Conservation (phyloP, 2,113 vertebrate genomes). For the Mus spicilegus region DNA sequence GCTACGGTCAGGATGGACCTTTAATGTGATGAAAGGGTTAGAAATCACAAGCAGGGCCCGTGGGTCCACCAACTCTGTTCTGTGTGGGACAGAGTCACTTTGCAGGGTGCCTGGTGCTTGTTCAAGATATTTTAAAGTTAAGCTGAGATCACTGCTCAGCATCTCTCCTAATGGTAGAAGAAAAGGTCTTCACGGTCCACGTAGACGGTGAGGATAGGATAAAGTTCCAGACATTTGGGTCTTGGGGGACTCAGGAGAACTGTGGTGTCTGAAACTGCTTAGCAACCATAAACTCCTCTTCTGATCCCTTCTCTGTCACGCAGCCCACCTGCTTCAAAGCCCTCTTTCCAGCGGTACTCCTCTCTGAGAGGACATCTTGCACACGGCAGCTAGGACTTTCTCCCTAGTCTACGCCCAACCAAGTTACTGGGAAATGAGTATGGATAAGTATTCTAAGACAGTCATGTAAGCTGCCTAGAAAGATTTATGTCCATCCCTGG, state of each 20-base stretch:
- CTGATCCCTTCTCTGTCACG: not conserved
- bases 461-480: not conserved
- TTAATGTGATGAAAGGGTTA: not conserved
- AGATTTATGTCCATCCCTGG: not conserved
- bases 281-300: not conserved
- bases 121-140: conserved; percentile 36
- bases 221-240: not conserved
- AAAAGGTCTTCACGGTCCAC: not conserved
- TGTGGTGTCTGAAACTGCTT: not conserved
- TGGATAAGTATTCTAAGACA: not conserved
- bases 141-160: conserved; percentile 23
- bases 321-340: not conserved
- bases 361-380: not conserved
- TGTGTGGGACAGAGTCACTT: not conserved
- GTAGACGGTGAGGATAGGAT: not conserved
- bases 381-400: not conserved
- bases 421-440: not conserved
- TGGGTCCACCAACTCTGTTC: not conserved
- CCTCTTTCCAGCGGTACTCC: not conserved
- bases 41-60: not conserved
- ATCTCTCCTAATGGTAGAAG: not conserved
- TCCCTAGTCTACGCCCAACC: not conserved
- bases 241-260: not conserved
- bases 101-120: not conserved
- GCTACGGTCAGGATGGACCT: not conserved